These are phyloP conservation scores for Colostygia pectinataria DNA, from an alignment of 2,888 invertebrate species.

Conservation along the genomic window DNA sequence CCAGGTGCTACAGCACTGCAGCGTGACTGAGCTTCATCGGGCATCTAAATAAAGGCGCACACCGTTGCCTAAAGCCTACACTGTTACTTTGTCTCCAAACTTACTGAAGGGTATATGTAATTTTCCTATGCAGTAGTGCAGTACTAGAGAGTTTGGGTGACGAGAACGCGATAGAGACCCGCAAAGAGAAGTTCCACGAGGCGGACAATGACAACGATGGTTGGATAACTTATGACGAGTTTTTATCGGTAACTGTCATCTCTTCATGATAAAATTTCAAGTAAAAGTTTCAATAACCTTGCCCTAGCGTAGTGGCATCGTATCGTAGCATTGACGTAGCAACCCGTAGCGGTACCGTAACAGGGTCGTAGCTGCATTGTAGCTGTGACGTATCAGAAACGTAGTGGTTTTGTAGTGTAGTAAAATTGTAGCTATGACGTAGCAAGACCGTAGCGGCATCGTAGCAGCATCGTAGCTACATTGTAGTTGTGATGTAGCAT, in stretches of 20 bases:
- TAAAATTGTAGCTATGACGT: neutral
- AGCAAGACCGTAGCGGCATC: neutral
- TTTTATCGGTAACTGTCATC: slow-evolving; percentile 72
- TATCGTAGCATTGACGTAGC: neutral
- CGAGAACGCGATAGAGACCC: slow-evolving; percentile 69
- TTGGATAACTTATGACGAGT: slow-evolving; percentile 83
- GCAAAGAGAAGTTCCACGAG: slow-evolving; percentile 74
- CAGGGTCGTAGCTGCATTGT: neutral
- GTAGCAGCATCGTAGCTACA: neutral
- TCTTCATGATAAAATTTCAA: too few species aligned
- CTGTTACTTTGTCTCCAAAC: too few species aligned
- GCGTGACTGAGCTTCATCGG: too few species aligned
- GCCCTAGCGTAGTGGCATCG: neutral
- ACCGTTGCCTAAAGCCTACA: too few species aligned
- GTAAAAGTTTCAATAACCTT: too few species aligned
- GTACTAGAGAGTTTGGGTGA: slow-evolving; percentile 82
- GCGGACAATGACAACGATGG: slow-evolving; percentile 80
- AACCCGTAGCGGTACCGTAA: neutral
- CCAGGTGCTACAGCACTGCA: too few species aligned
- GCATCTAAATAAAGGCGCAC: too few species aligned
- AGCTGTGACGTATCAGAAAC: neutral
- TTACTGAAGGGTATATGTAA: too few species aligned
- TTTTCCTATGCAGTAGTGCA: slow-evolving; percentile 61
- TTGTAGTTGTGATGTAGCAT: neutral
- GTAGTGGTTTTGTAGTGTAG: neutral